Evolutionary conservation across 2,113 vertebrate species (phyloP).

Genomic region (Pogona vitticeps): DNA sequence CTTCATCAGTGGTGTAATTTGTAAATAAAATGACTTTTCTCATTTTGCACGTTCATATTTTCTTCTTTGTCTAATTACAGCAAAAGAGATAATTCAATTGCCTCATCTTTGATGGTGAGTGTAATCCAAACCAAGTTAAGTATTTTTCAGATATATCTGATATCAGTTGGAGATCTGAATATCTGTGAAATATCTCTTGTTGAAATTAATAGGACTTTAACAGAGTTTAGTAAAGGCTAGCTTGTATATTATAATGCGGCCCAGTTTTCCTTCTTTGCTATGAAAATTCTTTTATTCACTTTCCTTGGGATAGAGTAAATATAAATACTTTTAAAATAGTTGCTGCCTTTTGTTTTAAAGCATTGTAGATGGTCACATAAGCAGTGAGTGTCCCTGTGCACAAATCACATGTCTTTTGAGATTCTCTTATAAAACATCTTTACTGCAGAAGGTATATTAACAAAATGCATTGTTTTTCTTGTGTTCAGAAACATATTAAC

Average conservation of each 20-base stretch:
- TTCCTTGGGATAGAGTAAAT: not conserved
- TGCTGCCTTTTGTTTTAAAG: constrained; percentile 31
- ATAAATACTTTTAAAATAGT: constrained; percentile 2
- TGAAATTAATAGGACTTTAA: not conserved
- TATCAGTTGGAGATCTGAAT: not conserved
- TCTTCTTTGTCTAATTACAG: constrained; percentile 43
- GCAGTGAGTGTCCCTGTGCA: constrained; percentile 48
- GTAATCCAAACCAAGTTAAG: not conserved
- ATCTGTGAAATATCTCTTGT: not conserved
- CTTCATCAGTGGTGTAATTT: not conserved
- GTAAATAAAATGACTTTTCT: too few species aligned
- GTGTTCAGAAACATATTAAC: constrained; percentile 58
- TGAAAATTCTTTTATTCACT: not conserved
- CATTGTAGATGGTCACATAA: constrained; percentile 50
- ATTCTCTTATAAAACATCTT: constrained; percentile 25
- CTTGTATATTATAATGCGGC: too few species aligned
- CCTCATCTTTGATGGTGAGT: not conserved
- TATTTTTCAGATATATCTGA: not conserved
- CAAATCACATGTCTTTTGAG: constrained; percentile 49
- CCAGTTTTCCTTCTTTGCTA: not conserved
- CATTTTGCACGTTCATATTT: not conserved
- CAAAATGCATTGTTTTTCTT: constrained; percentile 40
- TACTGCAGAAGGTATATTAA: constrained; percentile 32
- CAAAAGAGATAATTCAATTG: constrained; percentile 3
- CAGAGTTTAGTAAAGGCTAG: too few species aligned